Percentiles rank a stretch among this genome's conserved stretches.
These are phyloP conservation scores for Candidula unifasciata DNA, from an alignment of 2,888 invertebrate species.

Conservation along the genomic window DNA sequence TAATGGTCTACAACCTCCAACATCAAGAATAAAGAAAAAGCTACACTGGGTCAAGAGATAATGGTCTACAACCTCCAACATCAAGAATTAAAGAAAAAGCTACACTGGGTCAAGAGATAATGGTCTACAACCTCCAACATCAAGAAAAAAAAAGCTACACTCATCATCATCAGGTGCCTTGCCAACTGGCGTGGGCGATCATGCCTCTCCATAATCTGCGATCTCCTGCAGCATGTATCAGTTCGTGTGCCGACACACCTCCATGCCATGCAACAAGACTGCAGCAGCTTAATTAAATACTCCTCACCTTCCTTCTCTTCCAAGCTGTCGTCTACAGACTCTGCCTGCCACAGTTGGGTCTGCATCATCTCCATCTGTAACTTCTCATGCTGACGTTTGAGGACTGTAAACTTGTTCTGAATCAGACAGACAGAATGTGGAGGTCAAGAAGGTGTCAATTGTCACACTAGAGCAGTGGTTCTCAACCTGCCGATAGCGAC, in stretches of 20 bases:
- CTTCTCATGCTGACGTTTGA: conserved; percentile 82
- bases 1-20: background rate
- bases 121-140: background rate
- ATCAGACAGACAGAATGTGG: conserved; percentile 79
- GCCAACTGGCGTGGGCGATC: too few relatives aligned
- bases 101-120: background rate
- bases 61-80: too few relatives aligned
- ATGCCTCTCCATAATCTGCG: too few relatives aligned
- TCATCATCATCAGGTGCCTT: too few relatives aligned
- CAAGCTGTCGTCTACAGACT: conserved; percentile 71
- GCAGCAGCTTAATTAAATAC: background rate
- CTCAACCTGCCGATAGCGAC: too few relatives aligned
- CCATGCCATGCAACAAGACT: too few relatives aligned
- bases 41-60: background rate
- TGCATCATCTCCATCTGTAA: conserved; percentile 91
- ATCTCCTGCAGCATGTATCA: too few relatives aligned
- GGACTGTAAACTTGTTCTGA: conserved; percentile 69
- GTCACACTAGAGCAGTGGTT: too few relatives aligned
- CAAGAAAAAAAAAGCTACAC: background rate
- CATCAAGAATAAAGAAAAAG: background rate
- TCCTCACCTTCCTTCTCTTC: conserved; percentile 78
- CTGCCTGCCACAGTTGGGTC: conserved; percentile 80
- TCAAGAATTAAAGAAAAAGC: too few relatives aligned
- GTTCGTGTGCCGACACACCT: too few relatives aligned
- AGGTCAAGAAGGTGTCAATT: conserved; percentile 85